Evolutionary conservation across 2,797 vertebrate genomes (phyloP), one percentile per base, ranked within the genome.

Genomic region (Danionella dracula): DNA sequence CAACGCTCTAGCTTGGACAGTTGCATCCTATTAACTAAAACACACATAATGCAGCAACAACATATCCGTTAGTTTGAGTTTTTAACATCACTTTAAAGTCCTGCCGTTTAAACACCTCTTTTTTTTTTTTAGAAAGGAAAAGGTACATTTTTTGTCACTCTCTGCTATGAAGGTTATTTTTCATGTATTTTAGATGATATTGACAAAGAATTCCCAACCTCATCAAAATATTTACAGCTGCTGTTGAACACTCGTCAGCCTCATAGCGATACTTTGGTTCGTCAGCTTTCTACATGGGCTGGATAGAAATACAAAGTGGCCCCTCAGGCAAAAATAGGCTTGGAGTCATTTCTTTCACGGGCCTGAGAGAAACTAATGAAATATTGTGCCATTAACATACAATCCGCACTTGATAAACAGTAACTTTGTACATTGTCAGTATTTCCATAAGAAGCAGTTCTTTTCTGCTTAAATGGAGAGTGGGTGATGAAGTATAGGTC

Each of bases 281-380:
- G 61, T 69, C 38, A 62, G 58, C 58, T 69, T 54, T 69, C 48
- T 69, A 69, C 58, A 57, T 62, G 54, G 58, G 66, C 66, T 62
- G 66, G 49, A 53, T 55, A 61, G 49, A 62, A 62, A 54, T 13
- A 40, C 29, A 49, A 62, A 69, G 66, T 54, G 48, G 12, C 20
- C 60, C 53, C 53, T 60, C 38, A 68, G 45, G 48, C 48, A 48
- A 62, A 62, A 54, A 46, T 50, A 19, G 1, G 7, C 19, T 19
- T 54, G 50, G 32, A 61, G 45, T 45, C 48, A 55, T 55, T 37
- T 69, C 20, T 29, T 50, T 55, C 12, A 34, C 46, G 63, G 65
- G n/a, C n/a, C 27, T 54, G 58, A 70, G 64, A 70, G 53, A 29
- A 42, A 16, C 41, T 7, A 45, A 11, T 5, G 31, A 54, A 46